These are phyloP conservation scores for Cryptoblepharus egeriae DNA, from an alignment of 2,797 vertebrate species.

Conservation along the genomic window DNA sequence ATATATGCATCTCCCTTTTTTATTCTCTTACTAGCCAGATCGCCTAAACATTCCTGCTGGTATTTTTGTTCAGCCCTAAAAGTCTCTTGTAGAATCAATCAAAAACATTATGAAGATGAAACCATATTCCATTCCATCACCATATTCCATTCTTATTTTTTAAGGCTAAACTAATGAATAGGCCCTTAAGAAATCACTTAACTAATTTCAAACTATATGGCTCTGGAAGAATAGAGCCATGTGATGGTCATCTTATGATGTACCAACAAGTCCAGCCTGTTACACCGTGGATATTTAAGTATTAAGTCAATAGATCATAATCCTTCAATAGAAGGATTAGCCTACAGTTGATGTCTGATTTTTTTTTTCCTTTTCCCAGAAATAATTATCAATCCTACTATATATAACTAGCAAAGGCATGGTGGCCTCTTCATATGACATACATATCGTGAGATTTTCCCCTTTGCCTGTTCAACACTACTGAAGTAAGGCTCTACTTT, in stretches of 20 bases:
- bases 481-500: not conserved
- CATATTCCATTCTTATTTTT: slow-evolving; percentile 49
- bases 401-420: not conserved
- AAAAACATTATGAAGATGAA: slow-evolving; percentile 32
- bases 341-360: slow-evolving; percentile 9
- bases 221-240: slow-evolving; percentile 37
- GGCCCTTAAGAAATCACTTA: not conserved
- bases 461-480: not conserved
- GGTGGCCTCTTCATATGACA: not conserved
- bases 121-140: too few species aligned
- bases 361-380: not conserved
- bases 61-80: slow-evolving; percentile 63
- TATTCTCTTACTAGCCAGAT: slow-evolving; percentile 40
- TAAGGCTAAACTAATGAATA: slow-evolving; percentile 11
- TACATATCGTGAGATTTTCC: slow-evolving; percentile 10
- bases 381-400: not conserved
- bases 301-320: slow-evolving; percentile 41
- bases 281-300: slow-evolving; percentile 23
- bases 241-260: slow-evolving; percentile 51
- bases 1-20: slow-evolving; percentile 57
- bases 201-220: not conserved
- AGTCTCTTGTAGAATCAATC: slow-evolving; percentile 57
- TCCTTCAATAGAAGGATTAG: not conserved
- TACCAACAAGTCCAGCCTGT: slow-evolving; percentile 32
- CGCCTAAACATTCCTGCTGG: slow-evolving; percentile 55